Conservation (phyloP, 2,797 vertebrate species). For the Discoglossus pictus region DNA sequence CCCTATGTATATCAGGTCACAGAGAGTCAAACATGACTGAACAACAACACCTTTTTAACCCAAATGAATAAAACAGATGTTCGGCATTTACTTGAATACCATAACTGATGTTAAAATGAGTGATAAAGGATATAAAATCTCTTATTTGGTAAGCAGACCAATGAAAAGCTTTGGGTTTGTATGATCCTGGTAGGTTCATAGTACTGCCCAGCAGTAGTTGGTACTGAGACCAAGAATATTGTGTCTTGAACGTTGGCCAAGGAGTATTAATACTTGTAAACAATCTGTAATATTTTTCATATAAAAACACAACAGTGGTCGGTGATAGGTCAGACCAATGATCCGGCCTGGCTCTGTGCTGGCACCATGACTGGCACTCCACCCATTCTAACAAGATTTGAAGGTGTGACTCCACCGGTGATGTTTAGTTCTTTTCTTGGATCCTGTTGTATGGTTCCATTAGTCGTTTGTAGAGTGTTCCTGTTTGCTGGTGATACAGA, state of each 20-base stretch:
- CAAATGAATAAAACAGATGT: too few relatives aligned
- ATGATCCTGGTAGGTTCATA: too few relatives aligned
- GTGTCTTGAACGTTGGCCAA: background rate
- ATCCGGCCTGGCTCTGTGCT: constrained; percentile 89
- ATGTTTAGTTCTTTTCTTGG: constrained; percentile 55
- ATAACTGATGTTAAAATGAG: too few relatives aligned
- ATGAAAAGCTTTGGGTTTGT: too few relatives aligned
- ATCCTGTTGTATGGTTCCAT: constrained; percentile 62
- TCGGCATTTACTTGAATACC: too few relatives aligned
- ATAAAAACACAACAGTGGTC: background rate
- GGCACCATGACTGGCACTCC: constrained; percentile 91
- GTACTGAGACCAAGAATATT: background rate
- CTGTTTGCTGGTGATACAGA: constrained; percentile 56
- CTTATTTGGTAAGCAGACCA: too few relatives aligned
- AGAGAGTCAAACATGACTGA: too few relatives aligned
- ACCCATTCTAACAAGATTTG: constrained; percentile 83
- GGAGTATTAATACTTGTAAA: constrained; percentile 33
- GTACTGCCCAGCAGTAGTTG: too few relatives aligned
- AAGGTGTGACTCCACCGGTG: constrained; percentile 67
- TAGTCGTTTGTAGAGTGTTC: constrained; percentile 64
- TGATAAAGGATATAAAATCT: too few relatives aligned
- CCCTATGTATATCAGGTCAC: too few relatives aligned
- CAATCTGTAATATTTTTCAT: background rate
- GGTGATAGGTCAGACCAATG: constrained; percentile 79
- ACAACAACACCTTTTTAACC: too few relatives aligned